Percentiles rank a stretch among this genome's conserved stretches.
Conservation (phyloP, 2,888 invertebrate genomes). For the Acholoe squamosa region DNA sequence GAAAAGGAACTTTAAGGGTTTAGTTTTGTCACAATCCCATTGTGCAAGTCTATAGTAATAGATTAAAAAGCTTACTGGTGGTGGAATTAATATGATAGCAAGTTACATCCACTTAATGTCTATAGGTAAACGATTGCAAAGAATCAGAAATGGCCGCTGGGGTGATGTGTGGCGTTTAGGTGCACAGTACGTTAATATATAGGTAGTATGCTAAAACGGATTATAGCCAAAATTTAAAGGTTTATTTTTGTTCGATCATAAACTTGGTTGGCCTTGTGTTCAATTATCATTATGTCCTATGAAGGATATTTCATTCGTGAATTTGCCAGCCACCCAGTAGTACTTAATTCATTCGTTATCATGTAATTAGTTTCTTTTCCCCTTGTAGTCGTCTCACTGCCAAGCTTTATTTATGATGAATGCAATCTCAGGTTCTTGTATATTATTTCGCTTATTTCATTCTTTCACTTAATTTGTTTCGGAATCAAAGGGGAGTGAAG, state of each 20-base stretch:
- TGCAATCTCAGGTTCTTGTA: constrained; percentile 23
- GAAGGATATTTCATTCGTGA: not conserved
- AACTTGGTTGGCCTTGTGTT: constrained; percentile 28
- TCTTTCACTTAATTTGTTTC: not conserved
- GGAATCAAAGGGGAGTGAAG: not conserved
- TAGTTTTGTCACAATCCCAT: constrained; percentile 20
- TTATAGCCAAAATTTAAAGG: not conserved
- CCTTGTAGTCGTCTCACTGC: not conserved
- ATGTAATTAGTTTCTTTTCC: not conserved
- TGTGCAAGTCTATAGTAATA: constrained; percentile 15
- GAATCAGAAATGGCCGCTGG: not conserved
- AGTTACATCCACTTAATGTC: not conserved
- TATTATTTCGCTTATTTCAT: not conserved
- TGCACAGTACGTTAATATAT: not conserved
- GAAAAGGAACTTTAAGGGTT: not conserved
- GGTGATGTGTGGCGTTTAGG: constrained; percentile 3
- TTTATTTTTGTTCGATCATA: not conserved
- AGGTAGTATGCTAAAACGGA: not conserved
- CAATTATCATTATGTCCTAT: not conserved
- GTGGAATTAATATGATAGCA: not conserved
- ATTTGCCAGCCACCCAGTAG: not conserved
- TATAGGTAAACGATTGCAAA: not conserved
- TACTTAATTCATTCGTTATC: constrained; percentile 9
- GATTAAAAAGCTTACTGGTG: not conserved
- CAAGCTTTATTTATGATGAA: constrained; percentile 41